Percentiles rank a stretch among this genome's conserved stretches.
Evolutionary conservation across 2,113 vertebrate species (phyloP).

Genomic region (Sminthopsis crassicaudata): DNA sequence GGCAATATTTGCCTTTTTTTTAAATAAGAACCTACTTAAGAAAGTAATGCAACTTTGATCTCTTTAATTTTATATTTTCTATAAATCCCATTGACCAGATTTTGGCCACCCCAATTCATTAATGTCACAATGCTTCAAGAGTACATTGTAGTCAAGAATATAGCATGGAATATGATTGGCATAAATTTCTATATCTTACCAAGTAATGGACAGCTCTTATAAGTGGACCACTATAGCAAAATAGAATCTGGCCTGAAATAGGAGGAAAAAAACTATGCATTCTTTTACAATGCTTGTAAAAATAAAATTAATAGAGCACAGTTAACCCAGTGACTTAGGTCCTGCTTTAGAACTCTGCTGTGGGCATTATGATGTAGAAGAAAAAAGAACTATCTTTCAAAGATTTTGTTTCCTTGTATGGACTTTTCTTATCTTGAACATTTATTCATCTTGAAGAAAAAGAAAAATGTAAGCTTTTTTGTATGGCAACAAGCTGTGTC

Average conservation of each 20-base stretch:
- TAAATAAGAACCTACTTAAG: background rate
- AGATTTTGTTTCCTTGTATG: background rate
- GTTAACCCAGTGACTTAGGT: background rate
- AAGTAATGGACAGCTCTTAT: background rate
- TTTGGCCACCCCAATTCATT: background rate
- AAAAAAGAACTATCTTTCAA: background rate
- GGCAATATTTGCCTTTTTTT: background rate
- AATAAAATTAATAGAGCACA: background rate
- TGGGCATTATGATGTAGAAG: background rate
- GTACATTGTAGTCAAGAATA: background rate
- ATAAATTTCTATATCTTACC: background rate
- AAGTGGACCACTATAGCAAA: background rate
- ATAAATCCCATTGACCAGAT: background rate
- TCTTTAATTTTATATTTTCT: background rate
- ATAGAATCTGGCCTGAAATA: background rate
- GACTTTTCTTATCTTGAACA: constrained; percentile 37
- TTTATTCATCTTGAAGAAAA: constrained; percentile 40
- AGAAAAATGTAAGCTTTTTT: constrained; percentile 31
- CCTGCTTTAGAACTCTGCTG: background rate
- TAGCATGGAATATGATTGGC: background rate
- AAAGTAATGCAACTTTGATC: background rate
- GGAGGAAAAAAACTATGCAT: background rate
- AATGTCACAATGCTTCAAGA: background rate
- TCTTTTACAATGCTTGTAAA: background rate
- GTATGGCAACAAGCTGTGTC: constrained; percentile 32